phyloP scores from a whole-genome alignment of 2,113 vertebrate species.

The Recurvirostra avosetta region DNA sequence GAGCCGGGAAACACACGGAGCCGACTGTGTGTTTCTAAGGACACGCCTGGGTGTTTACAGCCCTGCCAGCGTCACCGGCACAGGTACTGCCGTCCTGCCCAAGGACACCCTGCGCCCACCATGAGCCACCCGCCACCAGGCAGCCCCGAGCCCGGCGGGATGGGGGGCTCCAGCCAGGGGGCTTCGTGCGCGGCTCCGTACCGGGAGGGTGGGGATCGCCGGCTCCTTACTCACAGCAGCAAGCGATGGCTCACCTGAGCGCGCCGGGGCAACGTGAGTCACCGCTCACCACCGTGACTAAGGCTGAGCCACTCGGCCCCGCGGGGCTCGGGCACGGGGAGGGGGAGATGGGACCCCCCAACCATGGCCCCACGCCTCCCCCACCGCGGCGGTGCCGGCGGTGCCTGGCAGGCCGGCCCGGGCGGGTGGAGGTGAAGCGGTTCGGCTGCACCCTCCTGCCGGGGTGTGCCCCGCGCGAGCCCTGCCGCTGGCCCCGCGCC shows the following conservation, averaged over 20 bases:
- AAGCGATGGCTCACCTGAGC: conserved; percentile 11
- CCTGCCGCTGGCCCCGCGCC: conserved; percentile 28
- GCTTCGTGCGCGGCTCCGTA: rapidly evolving
- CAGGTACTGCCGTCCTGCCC: neutral
- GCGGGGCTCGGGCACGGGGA: neutral
- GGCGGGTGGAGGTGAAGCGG: neutral
- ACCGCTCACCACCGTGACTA: neutral
- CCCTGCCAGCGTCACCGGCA: neutral
- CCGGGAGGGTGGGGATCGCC: neutral
- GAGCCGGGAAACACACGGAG: conserved; percentile 14
- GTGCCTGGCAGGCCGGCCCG: neutral
- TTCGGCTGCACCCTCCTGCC: conserved; percentile 8
- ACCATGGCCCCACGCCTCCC: rapidly evolving
- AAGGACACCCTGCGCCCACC: neutral
- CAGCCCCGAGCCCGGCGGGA: neutral
- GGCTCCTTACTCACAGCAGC: neutral
- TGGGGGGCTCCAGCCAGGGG: rapidly evolving
- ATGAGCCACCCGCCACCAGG: neutral
- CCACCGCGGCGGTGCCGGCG: neutral
- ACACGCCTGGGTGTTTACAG: conserved; percentile 47
- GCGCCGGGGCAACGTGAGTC: neutral
- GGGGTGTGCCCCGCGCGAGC: conserved; percentile 9
- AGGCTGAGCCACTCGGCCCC: neutral
- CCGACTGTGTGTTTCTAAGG: conserved; percentile 32
- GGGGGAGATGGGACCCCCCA: neutral